Base-by-base conservation (phyloP, 2,113 vertebrate genomes). In the Ranitomeya variabilis region DNA sequence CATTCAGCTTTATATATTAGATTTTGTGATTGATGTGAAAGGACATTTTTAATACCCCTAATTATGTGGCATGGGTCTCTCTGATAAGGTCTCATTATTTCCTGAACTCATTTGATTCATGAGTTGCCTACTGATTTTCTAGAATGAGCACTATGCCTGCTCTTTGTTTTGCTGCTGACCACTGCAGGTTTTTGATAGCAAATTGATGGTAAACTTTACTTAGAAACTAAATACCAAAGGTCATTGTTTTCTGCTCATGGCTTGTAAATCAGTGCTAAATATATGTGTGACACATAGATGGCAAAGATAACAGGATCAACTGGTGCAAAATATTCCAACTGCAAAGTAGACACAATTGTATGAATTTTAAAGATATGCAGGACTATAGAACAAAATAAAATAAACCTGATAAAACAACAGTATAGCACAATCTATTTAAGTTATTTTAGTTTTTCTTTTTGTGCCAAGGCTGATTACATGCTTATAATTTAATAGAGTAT, bases 131-230 rank as follows among this genome's bases (percentile, higher is more conserved):
- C 74, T 66, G 74, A 80, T 67, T 78, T 64, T 67, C 73, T 78
- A 31, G 23, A 86, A 78, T 78, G 18, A 86, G 71, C 31, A 31
- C 31, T 74, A 12, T 80, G 51, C 5, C 37, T 51, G 85, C 12
- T 86, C 85, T 86, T 79, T 86, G 74, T 64, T 86, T 77, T 86
- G 85, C 85, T 86, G 85, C 85, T 86, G 85, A 86, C 76, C 85
- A 67, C 85, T 86, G 85, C 85, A 86, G 62, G 74, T 80, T 86
- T 80, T 86, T 86, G 85, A 86, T 79, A 80, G 62, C 85, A 79
- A 86, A 86, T 80, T 79, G 76, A 86, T 86, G 85, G 37, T n/a
- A 79, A 86, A 80, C 85, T 66, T 86, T 54, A 64, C 74, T 78
- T 51, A 55, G 66, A 86, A 86, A 74, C 19, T 62, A 37, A 64